Evolutionary conservation across 2,888 invertebrate species (phyloP).

Genomic region (Ormia ochracea): DNA sequence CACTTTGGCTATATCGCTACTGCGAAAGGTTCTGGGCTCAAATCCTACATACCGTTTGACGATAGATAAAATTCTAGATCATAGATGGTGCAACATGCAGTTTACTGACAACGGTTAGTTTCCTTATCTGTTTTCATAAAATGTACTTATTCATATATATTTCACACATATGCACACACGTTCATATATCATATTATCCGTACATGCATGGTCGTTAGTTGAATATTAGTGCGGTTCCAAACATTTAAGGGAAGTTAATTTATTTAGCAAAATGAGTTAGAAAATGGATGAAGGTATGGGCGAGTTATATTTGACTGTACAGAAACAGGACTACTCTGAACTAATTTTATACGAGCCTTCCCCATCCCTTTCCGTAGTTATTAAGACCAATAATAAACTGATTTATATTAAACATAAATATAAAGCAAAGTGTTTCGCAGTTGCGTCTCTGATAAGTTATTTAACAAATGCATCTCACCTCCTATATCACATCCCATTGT

Average conservation of each 20-base stretch:
- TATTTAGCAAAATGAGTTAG: too few species aligned
- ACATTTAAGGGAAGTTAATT: too few species aligned
- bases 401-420: background rate
- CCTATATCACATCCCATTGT: too few species aligned
- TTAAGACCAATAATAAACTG: too few species aligned
- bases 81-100: slow-evolving; percentile 84
- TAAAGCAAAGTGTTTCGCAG: background rate
- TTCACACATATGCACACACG: background rate
- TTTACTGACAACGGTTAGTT: slow-evolving; percentile 77
- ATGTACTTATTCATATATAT: background rate
- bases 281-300: too few species aligned
- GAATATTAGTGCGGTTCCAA: too few species aligned
- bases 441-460: background rate
- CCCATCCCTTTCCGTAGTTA: too few species aligned
- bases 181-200: background rate
- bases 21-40: slow-evolving; percentile 85
- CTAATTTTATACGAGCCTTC: too few species aligned
- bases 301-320: too few species aligned
- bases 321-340: too few species aligned
- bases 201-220: too few species aligned
- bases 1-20: slow-evolving; percentile 84
- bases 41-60: slow-evolving; percentile 82
- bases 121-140: background rate
- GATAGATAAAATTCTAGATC: slow-evolving; percentile 83
- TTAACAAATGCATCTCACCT: too few species aligned